Evolutionary conservation across 2,113 vertebrate species (phyloP), one percentile per base, ranked within the genome.

Genomic region (Sterrhoptilus dennistouni): DNA sequence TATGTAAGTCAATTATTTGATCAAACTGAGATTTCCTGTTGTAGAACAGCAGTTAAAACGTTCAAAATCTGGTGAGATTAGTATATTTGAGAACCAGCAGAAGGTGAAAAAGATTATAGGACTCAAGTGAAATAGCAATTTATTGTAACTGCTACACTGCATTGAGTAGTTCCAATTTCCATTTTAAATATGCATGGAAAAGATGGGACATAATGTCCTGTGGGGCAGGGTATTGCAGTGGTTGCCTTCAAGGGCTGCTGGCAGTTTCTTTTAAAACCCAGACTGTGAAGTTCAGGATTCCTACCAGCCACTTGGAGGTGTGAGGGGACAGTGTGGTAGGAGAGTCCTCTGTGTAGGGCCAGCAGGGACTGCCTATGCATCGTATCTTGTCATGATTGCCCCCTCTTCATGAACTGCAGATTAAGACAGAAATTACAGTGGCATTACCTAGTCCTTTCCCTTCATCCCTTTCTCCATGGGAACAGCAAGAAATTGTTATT

Each of bases 351-450:
- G 2, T 10, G 9, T 50, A 38, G n/a, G 65, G 14, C 14, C 12
- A 12, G 23, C 0, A 0, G 10, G 29, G 35, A 24, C 8, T n/a
- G 19, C 40, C 20, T 27, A 1, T 15, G 24, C 11, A 4, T 71
- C 53, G 5, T 14, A 6, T 22, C 38, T 66, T 65, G 28, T 28
- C 25, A 2, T 33, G 72, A 22, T 28, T 63, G 25, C n/a, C 11
- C 13, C 18, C 2, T 78, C 35, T 44, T 75, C 15, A 17, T 1
- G 2, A 33, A 15, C 66, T 66, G 20, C 28, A 53, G 13, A 47
- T 44, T 25, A 68, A 74, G 25, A 36, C n/a, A 68, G 63, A 49
- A 64, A 44, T 64, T 52, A 24, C 12, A 8, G 40, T 38, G 38
- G 14, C 23, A 33, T 44, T 57, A 12, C 40, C 25, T 53, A 7